Conservation (phyloP, 2,888 invertebrate species). For the Syritta pipiens region DNA sequence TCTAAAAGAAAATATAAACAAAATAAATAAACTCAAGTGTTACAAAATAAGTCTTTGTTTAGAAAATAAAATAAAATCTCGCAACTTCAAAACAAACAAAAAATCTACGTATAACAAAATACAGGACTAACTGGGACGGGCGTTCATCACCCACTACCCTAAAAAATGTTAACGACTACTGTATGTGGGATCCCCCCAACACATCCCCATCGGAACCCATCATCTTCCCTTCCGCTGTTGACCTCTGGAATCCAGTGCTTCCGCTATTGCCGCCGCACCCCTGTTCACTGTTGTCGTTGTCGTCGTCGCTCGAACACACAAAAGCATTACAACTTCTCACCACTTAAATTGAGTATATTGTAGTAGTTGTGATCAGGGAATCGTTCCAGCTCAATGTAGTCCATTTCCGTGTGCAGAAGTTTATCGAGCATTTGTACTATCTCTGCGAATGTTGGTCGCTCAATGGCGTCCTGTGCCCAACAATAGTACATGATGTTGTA, state of each 20-base stretch:
- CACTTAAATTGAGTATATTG: slow-evolving; percentile 90
- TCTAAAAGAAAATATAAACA: slow-evolving; percentile 34
- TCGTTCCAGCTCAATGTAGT: slow-evolving; percentile 94
- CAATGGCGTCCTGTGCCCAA: slow-evolving; percentile 92
- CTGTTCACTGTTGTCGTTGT: neutral
- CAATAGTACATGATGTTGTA: slow-evolving; percentile 98
- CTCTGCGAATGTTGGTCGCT: slow-evolving; percentile 91
- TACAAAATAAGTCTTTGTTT: slow-evolving; percentile 46
- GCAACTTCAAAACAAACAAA: slow-evolving; percentile 7
- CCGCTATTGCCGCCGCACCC: slow-evolving; percentile 17
- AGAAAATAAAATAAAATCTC: slow-evolving; percentile 15
- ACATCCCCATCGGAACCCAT: neutral
- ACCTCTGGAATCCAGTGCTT: slow-evolving; percentile 27
- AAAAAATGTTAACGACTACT: slow-evolving; percentile 29
- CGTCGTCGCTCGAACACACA: neutral
- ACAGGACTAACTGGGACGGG: slow-evolving; percentile 23
- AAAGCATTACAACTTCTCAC: slow-evolving; percentile 84
- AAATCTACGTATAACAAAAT: slow-evolving; percentile 5
- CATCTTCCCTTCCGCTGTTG: slow-evolving; percentile 35
- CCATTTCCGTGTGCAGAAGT: slow-evolving; percentile 92
- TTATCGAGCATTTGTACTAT: slow-evolving; percentile 90
- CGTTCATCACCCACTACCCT: slow-evolving; percentile 27
- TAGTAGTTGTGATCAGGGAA: slow-evolving; percentile 97
- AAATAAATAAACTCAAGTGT: slow-evolving; percentile 45
- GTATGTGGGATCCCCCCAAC: too few relatives aligned